phyloP scores from a whole-genome alignment of 2,797 vertebrate species.

The Poecilia gillii region DNA sequence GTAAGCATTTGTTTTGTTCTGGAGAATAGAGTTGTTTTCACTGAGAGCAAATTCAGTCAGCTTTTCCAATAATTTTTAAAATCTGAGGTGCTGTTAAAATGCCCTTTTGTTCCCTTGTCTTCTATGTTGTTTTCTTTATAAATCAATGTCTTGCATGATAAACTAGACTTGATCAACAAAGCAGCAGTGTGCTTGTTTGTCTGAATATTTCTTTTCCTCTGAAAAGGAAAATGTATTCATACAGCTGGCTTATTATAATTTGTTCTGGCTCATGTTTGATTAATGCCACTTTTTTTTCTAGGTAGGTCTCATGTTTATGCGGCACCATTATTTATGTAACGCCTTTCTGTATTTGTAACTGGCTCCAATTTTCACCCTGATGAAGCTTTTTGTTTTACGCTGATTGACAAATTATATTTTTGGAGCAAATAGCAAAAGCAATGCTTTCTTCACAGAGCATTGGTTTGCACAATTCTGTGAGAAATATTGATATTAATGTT shows the following conservation, averaged over 20 bases:
- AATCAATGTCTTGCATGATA: slow-evolving; percentile 49
- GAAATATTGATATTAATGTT: slow-evolving; percentile 11
- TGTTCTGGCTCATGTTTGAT: slow-evolving; percentile 76
- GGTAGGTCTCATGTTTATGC: slow-evolving; percentile 71
- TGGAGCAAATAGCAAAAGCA: slow-evolving; percentile 35
- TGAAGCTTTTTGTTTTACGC: slow-evolving; percentile 50
- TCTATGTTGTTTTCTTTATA: slow-evolving; percentile 42
- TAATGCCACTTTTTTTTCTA: slow-evolving; percentile 69
- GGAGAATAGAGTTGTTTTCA: slow-evolving; percentile 40
- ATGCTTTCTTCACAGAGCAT: slow-evolving; percentile 23
- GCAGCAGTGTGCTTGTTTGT: slow-evolving; percentile 52
- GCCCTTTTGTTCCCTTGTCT: slow-evolving; percentile 60
- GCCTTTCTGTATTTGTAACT: slow-evolving; percentile 71
- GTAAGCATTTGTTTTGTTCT: slow-evolving; percentile 51
- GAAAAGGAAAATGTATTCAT: slow-evolving; percentile 60
- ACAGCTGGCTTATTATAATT: slow-evolving; percentile 75
- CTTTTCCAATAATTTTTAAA: slow-evolving; percentile 49
- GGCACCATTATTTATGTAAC: slow-evolving; percentile 69
- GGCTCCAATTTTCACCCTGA: slow-evolving; percentile 62
- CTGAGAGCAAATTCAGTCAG: slow-evolving; percentile 62
- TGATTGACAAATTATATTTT: slow-evolving; percentile 65
- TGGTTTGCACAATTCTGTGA: slow-evolving; percentile 8
- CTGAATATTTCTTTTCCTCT: slow-evolving; percentile 54
- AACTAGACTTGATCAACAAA: slow-evolving; percentile 58
- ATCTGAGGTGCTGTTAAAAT: slow-evolving; percentile 61